A percentile compares a stretch with the other conserved stretches of the same genome.
Conservation (phyloP, 2,888 invertebrate genomes). For the Drosophila niveifrons region DNA sequence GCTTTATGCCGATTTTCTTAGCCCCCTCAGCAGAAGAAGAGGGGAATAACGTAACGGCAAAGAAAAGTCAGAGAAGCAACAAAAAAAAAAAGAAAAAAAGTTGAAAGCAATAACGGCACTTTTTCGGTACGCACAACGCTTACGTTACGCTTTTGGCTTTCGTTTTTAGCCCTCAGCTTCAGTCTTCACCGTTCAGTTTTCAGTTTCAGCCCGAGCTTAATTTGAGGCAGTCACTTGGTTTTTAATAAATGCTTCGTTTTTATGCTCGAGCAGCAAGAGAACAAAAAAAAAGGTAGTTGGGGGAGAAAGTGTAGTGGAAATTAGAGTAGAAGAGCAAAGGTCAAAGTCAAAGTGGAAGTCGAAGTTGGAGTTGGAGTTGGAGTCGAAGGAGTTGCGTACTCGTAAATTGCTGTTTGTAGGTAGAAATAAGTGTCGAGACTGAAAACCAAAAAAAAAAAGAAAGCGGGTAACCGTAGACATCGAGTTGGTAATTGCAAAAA, state of each 20-base stretch:
- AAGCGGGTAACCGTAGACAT: constrained; percentile 1
- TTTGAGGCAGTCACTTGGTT: constrained; percentile 45
- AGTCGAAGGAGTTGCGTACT: constrained; percentile 4
- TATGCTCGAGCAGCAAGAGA: constrained; percentile 21
- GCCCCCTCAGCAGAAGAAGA: background rate
- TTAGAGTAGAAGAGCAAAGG: background rate
- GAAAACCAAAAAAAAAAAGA: background rate
- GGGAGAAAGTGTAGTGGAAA: background rate
- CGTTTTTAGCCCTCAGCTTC: background rate
- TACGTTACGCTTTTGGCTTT: constrained; percentile 17
- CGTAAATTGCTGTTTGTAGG: background rate
- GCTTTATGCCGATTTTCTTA: constrained; percentile 20
- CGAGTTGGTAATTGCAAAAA: background rate
- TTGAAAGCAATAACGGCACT: constrained; percentile 47
- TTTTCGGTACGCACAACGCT: constrained; percentile 20
- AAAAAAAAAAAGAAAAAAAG: constrained; percentile 15
- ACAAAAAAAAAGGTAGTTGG: background rate
- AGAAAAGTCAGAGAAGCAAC: background rate
- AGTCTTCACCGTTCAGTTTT: background rate
- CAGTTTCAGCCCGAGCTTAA: constrained; percentile 33
- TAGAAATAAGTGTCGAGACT: background rate
- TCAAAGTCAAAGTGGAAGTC: background rate
- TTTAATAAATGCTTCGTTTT: constrained; percentile 54
- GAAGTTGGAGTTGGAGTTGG: background rate
- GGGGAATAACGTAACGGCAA: background rate